Conservation (phyloP, 2,888 invertebrate genomes). For the Andrena marginata region DNA sequence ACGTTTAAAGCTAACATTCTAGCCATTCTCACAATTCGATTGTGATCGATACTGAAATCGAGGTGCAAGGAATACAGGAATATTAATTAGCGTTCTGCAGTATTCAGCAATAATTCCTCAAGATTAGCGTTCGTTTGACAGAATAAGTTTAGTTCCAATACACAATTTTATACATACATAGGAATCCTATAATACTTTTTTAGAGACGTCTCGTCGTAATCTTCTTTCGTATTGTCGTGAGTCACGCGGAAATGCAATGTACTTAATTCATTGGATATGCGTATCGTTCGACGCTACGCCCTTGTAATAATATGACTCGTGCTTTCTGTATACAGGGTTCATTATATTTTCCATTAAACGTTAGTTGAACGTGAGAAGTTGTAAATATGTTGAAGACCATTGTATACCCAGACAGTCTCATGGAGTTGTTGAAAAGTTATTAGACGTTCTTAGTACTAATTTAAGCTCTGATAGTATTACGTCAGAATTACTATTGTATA, state of each 20-base stretch:
- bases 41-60: conserved; percentile 17
- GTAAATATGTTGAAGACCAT: conserved; percentile 59
- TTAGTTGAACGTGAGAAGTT: conserved; percentile 36
- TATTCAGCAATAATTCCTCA: conserved; percentile 17
- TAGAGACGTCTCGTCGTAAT: conserved; percentile 14
- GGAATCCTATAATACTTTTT: conserved; percentile 18
- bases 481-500: conserved; percentile 52
- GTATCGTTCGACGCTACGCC: background rate
- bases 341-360: conserved; percentile 19
- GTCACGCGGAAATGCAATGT: conserved; percentile 33
- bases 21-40: conserved; percentile 9
- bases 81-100: conserved; percentile 14
- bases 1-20: conserved; percentile 6
- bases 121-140: conserved; percentile 12
- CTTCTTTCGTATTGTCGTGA: background rate
- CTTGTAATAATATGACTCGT: conserved; percentile 22
- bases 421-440: conserved; percentile 50
- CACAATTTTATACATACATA: conserved; percentile 20
- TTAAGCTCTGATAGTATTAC: conserved; percentile 71
- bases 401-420: conserved; percentile 45
- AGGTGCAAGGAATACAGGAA: conserved; percentile 17
- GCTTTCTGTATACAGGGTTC: conserved; percentile 43
- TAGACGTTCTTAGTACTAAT: conserved; percentile 58
- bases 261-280: conserved; percentile 57
- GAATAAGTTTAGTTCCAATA: conserved; percentile 31